phyloP scores from a whole-genome alignment of 2,797 vertebrate genomes.

The Tolypeutes matacus region DNA sequence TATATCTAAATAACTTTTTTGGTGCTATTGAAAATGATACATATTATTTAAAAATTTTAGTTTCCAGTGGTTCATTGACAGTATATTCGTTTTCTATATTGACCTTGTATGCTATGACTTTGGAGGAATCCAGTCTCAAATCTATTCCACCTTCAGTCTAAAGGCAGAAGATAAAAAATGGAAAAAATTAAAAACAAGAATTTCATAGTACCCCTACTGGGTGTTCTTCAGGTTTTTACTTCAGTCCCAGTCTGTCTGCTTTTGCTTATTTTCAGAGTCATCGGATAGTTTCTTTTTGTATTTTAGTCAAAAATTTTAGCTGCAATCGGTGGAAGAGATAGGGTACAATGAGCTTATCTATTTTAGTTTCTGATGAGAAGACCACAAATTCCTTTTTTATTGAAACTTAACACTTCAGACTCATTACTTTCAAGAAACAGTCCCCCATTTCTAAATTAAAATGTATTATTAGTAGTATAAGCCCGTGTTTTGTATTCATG shows the following conservation, averaged over 20 bases:
- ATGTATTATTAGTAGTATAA: background rate
- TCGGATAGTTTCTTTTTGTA: background rate
- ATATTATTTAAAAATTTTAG: background rate
- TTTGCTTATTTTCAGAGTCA: background rate
- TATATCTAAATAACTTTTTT: background rate
- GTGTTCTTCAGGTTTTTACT: background rate
- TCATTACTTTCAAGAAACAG: background rate
- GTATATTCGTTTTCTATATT: background rate
- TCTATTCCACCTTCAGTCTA: background rate
- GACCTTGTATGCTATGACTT: background rate
- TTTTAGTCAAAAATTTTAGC: background rate
- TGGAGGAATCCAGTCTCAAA: background rate
- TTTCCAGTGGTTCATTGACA: background rate
- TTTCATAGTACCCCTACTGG: background rate
- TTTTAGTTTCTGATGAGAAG: background rate
- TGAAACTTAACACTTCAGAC: background rate
- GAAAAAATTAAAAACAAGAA: background rate
- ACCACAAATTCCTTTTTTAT: background rate
- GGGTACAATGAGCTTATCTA: background rate
- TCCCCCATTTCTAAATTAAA: background rate
- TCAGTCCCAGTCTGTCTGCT: background rate
- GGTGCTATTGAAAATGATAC: background rate
- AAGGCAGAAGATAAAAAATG: background rate
- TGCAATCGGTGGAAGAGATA: background rate
- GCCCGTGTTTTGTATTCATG: background rate